Evolutionary conservation across 2,113 vertebrate genomes (phyloP).

Genomic region (Capreolus pygargus): DNA sequence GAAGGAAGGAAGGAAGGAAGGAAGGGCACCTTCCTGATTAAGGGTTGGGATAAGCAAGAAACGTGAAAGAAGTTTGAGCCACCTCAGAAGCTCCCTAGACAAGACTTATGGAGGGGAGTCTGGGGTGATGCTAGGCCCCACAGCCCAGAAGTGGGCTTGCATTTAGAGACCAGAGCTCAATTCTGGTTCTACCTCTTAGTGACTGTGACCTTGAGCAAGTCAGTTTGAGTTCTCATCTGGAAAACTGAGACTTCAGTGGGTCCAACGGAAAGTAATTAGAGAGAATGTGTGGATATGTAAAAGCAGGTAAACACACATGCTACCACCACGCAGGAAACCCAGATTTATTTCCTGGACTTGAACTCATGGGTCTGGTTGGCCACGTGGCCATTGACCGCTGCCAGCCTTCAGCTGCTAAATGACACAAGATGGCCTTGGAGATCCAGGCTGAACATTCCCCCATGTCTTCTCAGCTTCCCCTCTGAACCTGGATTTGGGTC

Average conservation of each 20-base stretch:
- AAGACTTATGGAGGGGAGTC: neutral
- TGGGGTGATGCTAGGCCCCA: accelerated
- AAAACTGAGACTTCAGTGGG: neutral
- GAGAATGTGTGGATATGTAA: accelerated
- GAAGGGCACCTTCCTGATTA: neutral
- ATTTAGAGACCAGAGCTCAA: neutral
- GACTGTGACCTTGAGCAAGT: neutral
- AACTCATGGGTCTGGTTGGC: neutral
- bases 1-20: neutral
- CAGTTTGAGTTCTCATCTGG: neutral
- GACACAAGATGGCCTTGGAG: neutral
- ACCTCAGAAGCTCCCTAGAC: neutral
- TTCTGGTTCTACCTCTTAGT: neutral
- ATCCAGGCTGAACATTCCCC: neutral
- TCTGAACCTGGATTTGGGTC: neutral
- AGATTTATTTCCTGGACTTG: neutral
- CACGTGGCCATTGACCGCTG: accelerated
- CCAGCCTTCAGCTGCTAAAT: neutral
- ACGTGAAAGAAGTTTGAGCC: neutral
- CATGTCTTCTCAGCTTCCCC: neutral
- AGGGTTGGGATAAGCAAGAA: neutral
- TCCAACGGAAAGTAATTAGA: neutral
- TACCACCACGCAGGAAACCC: neutral
- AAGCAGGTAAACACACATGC: neutral
- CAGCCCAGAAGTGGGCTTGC: neutral